Conservation (phyloP, 2,113 vertebrate genomes). For the Macaca fascicularis region T2T-MFA8v1.1 NC_088395.1:76593501-76594000, state of each 20-base stretch:
- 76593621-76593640: background rate
- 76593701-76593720: background rate
- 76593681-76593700: background rate
- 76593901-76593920: background rate
- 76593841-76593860: background rate
- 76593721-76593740: background rate
- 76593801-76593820: background rate
- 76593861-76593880: conserved; percentile 3
- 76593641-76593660: background rate
- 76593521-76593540: background rate
- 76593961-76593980: background rate
- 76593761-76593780: background rate
- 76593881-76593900: background rate
- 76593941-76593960: background rate
- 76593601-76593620: background rate
- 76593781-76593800: background rate
- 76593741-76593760: background rate
- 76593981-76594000: background rate
- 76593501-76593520: background rate
- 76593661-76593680: background rate
- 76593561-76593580: background rate
- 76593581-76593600: background rate
- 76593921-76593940: background rate
- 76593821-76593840: background rate
- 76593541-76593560: background rate